Base-by-base conservation (phyloP, 2,797 vertebrate species). In the Huso huso region DNA sequence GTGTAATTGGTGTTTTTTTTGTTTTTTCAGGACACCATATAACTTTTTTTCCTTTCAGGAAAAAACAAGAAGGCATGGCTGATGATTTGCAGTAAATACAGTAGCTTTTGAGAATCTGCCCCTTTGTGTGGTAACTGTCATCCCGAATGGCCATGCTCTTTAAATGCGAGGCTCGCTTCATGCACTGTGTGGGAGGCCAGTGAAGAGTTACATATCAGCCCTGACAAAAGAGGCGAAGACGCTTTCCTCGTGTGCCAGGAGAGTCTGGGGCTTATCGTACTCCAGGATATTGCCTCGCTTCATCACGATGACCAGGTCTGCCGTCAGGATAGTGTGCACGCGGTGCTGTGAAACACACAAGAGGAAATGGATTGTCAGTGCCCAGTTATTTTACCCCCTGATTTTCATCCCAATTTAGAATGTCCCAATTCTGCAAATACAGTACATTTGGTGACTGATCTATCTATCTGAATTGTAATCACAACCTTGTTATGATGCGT, bases 221-320 rank as follows among this genome's bases (percentile, higher is more conserved):
- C 88, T 90, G 73, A 99, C 95, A 49, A 99, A 96, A 0, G 95
- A 99, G 9, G 96, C 92, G 6, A 99, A 99, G 79, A 99, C 83
- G 66, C 95, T 84, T 0, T 94, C 93, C 77, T 96, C 94, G 72
- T 86, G 91, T 76, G 93, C 93, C 76, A 99, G 77, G 0, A 98
- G 91, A 58, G 87, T 91, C 82, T 94, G 90, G 0, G 96, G 96
- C 10, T 89, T 97, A 72, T 95, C 95, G 0, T 94, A 93, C 76
- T 98, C 96, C 77, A 99, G 74, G 75, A 99, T 98, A 80, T 92
- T 95, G 57, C 96, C 96, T 73, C 96, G 76, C 80, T 94, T 97
- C 95, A 99, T 98, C 82, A 99, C 96, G 0, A 99, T 98, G 69
- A 98, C 96, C 76, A 96, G 78, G 71, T 99, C 96, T 2, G 94